A percentile compares a stretch with the other conserved stretches of the same genome.
These are phyloP conservation scores for Drosophila peninsularis DNA, from an alignment of 2,888 invertebrate species.

Conservation along the genomic window DNA sequence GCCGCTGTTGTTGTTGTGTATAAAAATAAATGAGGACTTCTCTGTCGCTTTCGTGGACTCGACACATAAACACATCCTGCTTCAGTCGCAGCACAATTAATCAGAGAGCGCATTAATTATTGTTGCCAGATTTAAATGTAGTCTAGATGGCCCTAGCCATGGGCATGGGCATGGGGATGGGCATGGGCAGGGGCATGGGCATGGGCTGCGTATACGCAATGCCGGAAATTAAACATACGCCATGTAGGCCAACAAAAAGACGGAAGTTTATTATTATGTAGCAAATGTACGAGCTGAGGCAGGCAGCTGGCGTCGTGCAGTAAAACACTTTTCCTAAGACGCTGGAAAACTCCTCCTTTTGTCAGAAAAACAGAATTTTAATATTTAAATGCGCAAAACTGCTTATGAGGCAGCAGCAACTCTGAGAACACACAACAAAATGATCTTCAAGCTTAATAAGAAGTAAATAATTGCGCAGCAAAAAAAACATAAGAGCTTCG, in stretches of 20 bases:
- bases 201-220: constrained; percentile 48
- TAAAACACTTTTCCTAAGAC: constrained; percentile 23
- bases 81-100: constrained; percentile 38
- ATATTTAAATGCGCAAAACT: constrained; percentile 72
- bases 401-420: constrained; percentile 53
- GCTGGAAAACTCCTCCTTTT: constrained; percentile 27
- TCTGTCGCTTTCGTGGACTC: constrained; percentile 8
- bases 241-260: constrained; percentile 47
- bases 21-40: constrained; percentile 51
- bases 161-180: neutral
- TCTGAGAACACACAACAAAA: constrained; percentile 15
- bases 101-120: constrained; percentile 61
- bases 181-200: neutral
- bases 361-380: constrained; percentile 45
- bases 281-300: constrained; percentile 29
- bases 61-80: constrained; percentile 53
- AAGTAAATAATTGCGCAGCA: constrained; percentile 33
- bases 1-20: constrained; percentile 32
- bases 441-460: constrained; percentile 25
- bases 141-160: neutral
- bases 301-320: constrained; percentile 4
- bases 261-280: constrained; percentile 70
- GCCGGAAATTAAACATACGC: constrained; percentile 77
- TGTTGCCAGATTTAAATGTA: constrained; percentile 23
- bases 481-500: neutral